Percentiles rank a stretch among this genome's conserved stretches.
Conservation (phyloP, 37 sponge, comb jelly and placozoan species). For the Corticium candelabrum region DNA sequence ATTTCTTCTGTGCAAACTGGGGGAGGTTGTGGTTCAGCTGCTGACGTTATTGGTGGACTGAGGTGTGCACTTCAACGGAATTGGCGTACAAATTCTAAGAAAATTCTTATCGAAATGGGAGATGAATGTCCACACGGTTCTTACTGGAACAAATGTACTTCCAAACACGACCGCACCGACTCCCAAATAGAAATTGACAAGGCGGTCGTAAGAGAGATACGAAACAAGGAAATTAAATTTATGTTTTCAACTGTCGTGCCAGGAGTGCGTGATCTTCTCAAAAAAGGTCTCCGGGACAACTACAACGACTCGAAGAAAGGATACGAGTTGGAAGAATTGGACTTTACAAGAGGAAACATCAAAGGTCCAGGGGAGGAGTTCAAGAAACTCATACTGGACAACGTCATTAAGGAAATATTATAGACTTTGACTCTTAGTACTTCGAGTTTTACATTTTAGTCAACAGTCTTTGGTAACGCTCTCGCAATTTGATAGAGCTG, state of each 20-base stretch:
- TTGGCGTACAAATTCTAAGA: not conserved
- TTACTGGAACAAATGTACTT: not conserved
- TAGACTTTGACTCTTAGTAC: too few relatives aligned
- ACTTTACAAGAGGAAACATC: not conserved
- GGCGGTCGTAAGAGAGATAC: not conserved
- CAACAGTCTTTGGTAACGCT: too few relatives aligned
- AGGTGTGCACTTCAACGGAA: not conserved
- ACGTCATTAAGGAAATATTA: not conserved
- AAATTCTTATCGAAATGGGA: not conserved
- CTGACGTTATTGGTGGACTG: not conserved
- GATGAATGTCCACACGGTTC: constrained; percentile 1
- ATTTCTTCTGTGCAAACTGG: not conserved
- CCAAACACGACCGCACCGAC: not conserved
- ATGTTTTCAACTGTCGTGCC: not conserved
- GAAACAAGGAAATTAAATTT: not conserved
- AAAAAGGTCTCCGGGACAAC: not conserved
- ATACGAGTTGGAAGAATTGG: not conserved
- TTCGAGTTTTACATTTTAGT: too few relatives aligned
- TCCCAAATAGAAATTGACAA: not conserved
- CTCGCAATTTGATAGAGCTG: too few relatives aligned
- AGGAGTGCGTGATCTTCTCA: not conserved
- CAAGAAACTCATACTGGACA: not conserved
- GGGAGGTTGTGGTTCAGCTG: not conserved
- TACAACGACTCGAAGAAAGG: not conserved
- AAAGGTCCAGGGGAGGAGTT: not conserved